Evolutionary conservation across 2,888 invertebrate genomes (phyloP), one percentile per base, ranked within the genome.

Genomic region (Trissolcus japonicus): DNA sequence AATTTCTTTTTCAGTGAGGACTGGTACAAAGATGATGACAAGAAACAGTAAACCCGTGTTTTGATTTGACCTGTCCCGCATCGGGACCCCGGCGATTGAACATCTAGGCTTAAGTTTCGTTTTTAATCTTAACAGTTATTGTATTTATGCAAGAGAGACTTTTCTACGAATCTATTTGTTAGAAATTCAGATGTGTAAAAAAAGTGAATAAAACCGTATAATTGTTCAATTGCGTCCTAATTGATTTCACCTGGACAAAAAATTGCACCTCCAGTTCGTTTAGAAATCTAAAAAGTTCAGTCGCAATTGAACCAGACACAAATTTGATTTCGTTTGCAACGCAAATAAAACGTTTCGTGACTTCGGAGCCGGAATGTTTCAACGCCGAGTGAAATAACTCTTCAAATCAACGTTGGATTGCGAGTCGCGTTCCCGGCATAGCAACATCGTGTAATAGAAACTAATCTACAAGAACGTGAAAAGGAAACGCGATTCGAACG

Each of bases 1-100:
- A 54, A 54, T 86, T 79, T 88, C 91, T 60, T 90, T 88, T 89
- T 14, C 84, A 91, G 95, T 85, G 95, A 96, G 92, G 95, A 96
- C 87, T 96, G 96, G 96, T 96, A 95, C 92, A 95, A 95, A 90
- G 95, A 95, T 80, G 95, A 95, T 68, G 93, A 93, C 72, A 86
- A 87, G 81, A 87, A 88, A 79, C 81, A 83, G 68, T 88, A 79
- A 86, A 80, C 61, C 59, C 69, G 74, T 76, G 59, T 60, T 65
- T 69, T 73, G 80, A 78, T 76, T 48, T 82, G 79, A 83, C 82
- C 84, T 88, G 88, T 88, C 88, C 88, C 88, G 88, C 87, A 89
- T 89, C 87, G 89, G 89, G 88, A 88, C 84, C 79, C 81, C 71
- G 62, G 79, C 62, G 53, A 65, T 57, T 40, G 61, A 56, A 60